These are phyloP conservation scores for Tapirus terrestris DNA, from an alignment of 2,113 vertebrate species.

Conservation along the genomic window DNA sequence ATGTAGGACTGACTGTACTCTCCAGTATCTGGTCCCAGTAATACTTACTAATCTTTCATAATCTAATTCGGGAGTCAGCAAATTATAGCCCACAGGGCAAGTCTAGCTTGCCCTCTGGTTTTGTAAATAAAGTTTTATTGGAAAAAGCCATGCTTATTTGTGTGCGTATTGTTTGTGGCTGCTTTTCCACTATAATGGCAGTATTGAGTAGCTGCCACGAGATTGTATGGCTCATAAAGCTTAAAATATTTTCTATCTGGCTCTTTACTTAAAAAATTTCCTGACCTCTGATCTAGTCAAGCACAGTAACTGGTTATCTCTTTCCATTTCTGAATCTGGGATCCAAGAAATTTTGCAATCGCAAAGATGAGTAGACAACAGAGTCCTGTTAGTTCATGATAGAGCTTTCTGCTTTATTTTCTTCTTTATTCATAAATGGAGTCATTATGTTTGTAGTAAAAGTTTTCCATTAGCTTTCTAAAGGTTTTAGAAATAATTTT, in stretches of 20 bases:
- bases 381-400: neutral
- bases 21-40: neutral
- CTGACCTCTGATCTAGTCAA: neutral
- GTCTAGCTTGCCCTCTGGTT: neutral
- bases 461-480: neutral
- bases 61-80: neutral
- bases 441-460: neutral
- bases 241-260: neutral
- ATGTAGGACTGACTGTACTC: too few species aligned
- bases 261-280: neutral
- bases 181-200: neutral
- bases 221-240: neutral
- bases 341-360: neutral
- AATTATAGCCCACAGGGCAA: neutral
- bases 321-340: neutral
- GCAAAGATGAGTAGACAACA: neutral
- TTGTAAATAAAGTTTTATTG: neutral
- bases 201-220: neutral
- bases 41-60: neutral
- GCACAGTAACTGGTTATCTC: neutral
- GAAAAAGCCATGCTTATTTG: neutral
- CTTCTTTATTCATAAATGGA: neutral
- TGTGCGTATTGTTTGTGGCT: neutral
- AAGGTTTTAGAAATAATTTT: neutral
- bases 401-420: conserved; percentile 4